Base-by-base conservation (phyloP, 1,140 invertebrate genomes). In the Cherax quadricarinatus region DNA sequence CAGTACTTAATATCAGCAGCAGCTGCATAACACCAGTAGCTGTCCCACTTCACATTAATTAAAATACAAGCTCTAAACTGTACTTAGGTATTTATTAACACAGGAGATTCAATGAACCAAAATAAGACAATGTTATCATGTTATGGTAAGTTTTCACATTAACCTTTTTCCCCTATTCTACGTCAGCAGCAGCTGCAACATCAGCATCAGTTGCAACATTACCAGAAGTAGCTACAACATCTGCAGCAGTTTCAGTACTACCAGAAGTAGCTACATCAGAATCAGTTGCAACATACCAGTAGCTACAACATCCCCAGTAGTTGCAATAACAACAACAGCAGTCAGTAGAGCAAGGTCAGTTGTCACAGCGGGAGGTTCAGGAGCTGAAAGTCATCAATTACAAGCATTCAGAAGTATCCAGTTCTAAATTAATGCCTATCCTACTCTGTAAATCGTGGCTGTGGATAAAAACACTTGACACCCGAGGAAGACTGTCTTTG, bases 321-420 rank as follows among this genome's bases (percentile, higher is more conserved):
- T 5, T 10, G 53, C 21, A 84, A 7, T 53, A 60, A 84, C 24
- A 14, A 12, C n/a, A 66, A 18, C 62, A 66, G 62, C 14, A 14
- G 62, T 21, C 3, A 80, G 75, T 78, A 30, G 10, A 24, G 75
- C 82, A 84, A 53, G 21, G 53, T 7, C 82, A 16, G 14, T 66
- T 66, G 85, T 24, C n/a, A 41, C 41, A 21, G 66, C 30, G 51
- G 86, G 21, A 30, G 49, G 24, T 48, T 51, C 88, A 62, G 73
- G 79, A 82, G 75, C 66, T 85, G 82, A 70, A 66, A 86, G 83
- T 83, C 73, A 91, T 86, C 89, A 86, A 86, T 91, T 91, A 86
- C 89, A 86, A 80, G 84, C 89, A 91, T 91, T 91, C 83, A 86
- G 30, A 91, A 91, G 89, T 91, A 91, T 91, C 89, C 89, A 86